Evolutionary conservation across 2,888 invertebrate species (phyloP).

Genomic region (Netelia melanura): DNA sequence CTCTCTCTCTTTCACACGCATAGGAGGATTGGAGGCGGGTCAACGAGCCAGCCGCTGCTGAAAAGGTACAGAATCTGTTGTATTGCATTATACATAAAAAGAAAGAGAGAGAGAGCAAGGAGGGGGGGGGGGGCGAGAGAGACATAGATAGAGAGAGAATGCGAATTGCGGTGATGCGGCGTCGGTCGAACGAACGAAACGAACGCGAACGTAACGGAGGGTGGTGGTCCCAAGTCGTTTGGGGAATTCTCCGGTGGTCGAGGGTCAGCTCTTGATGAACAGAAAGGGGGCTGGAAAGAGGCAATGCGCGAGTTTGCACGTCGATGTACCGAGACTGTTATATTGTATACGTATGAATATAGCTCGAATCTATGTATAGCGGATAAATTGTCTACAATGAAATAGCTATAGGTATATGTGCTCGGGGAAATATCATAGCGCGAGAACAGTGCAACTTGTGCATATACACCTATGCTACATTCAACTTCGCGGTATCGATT

Average conservation of each 20-base stretch:
- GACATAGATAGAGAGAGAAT: constrained; percentile 58
- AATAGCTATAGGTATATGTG: constrained; percentile 16
- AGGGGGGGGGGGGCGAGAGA: constrained; percentile 23
- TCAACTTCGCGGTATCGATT: constrained; percentile 13
- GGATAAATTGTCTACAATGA: constrained; percentile 47
- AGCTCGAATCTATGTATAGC: constrained; percentile 9
- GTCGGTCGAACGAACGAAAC: constrained; percentile 57
- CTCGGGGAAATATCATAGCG: constrained; percentile 24
- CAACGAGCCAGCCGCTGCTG: constrained; percentile 45
- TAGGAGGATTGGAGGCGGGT: constrained; percentile 47
- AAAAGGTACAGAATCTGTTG: constrained; percentile 39
- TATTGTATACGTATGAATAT: constrained; percentile 16
- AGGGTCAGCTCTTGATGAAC: constrained; percentile 63
- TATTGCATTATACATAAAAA: constrained; percentile 32
- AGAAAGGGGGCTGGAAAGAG: constrained; percentile 52
- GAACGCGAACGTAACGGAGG: constrained; percentile 43
- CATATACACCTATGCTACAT: constrained; percentile 17
- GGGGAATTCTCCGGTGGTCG: constrained; percentile 67
- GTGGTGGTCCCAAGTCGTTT: constrained; percentile 55
- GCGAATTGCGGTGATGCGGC: constrained; percentile 72
- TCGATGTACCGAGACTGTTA: constrained; percentile 48
- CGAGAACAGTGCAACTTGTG: constrained; percentile 25
- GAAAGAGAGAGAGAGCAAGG: not conserved
- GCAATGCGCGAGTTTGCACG: constrained; percentile 50
- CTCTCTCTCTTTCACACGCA: constrained; percentile 7